Evolutionary conservation across 1,140 invertebrate species (phyloP), one percentile per base, ranked within the genome.

Genomic region (Monochamus saltuarius): DNA sequence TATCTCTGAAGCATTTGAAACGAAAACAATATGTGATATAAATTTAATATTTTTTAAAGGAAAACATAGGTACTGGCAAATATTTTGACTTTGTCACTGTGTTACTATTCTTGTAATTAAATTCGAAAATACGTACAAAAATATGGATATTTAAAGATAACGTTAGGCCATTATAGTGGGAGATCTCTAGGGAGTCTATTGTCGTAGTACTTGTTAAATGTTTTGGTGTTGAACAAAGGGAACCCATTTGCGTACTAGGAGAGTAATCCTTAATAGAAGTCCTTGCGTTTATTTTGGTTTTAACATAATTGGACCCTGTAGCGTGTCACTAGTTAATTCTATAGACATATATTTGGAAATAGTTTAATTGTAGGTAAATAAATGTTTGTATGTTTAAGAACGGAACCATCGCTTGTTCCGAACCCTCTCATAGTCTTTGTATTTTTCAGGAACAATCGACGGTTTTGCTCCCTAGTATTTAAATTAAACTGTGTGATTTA

Each of bases 301-400:
- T 58, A 34, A 55, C 29, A 13, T 40, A 59, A 59, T 42, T 11
- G 19, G 35, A 59, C 13, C 11, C 37, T 11, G 45, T 54, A 46
- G 58, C 54, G 54, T 62, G 56, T 56, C 17, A 45, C 53, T 56
- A 56, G 42, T 29, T 9, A 56, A 56, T 45, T 56, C 39, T 59
- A 59, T 59, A 51, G 52, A 59, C 45, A 49, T 59, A 47, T 36
- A 47, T 63, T 63, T 49, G 56, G 34, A 47, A 54, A 53, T 59
- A 63, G 47, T 52, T 46, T 42, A 63, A 63, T 59, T 63, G 45
- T 63, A 63, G 61, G 34, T 63, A 59, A 59, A 55, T 63, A 59
- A 63, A 63, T 63, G 61, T 62, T 61, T 58, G 61, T 63, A 63
- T 59, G 61, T 63, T 59, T 39, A 40, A 47, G 10, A 29, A 45